These are phyloP conservation scores for Trachymyrmex septentrionalis DNA, from an alignment of 1,140 invertebrate species.

Conservation along the genomic window DNA sequence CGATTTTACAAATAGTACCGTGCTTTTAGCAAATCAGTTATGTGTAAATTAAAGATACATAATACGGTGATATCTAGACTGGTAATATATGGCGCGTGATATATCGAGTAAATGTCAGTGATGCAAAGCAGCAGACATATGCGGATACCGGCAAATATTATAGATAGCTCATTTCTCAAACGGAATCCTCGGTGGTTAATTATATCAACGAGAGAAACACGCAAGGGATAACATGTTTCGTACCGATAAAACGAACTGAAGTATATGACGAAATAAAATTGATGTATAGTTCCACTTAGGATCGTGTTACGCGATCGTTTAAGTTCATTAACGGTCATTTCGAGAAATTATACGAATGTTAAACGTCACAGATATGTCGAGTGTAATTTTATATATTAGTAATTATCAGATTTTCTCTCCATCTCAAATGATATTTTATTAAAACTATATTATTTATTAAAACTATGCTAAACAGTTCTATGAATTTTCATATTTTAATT, in stretches of 20 bases:
- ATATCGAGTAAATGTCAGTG: slow-evolving; percentile 28
- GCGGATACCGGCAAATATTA: neutral
- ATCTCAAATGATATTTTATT: neutral
- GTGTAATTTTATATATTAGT: slow-evolving; percentile 2
- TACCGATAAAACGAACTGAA: slow-evolving; percentile 38
- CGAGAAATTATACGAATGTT: slow-evolving; percentile 46
- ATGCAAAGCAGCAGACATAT: neutral
- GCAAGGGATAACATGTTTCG: slow-evolving; percentile 22
- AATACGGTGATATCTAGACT: slow-evolving; percentile 22
- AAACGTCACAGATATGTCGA: slow-evolving; percentile 21
- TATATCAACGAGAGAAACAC: slow-evolving; percentile 24
- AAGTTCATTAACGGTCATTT: slow-evolving; percentile 47
- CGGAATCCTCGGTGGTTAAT: slow-evolving; percentile 44
- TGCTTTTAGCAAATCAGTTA: slow-evolving; percentile 29
- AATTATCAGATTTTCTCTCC: neutral
- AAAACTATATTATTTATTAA: neutral
- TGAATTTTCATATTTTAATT: neutral
- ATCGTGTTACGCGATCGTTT: slow-evolving; percentile 41
- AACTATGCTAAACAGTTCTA: neutral
- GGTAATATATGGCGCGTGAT: neutral
- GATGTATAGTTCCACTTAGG: slow-evolving; percentile 32
- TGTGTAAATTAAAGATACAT: slow-evolving; percentile 39
- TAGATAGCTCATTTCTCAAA: slow-evolving; percentile 53
- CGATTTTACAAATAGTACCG: slow-evolving; percentile 29
- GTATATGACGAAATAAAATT: slow-evolving; percentile 48